Evolutionary conservation across 1,140 invertebrate genomes (phyloP).

Genomic region (Hermetia illucens): DNA sequence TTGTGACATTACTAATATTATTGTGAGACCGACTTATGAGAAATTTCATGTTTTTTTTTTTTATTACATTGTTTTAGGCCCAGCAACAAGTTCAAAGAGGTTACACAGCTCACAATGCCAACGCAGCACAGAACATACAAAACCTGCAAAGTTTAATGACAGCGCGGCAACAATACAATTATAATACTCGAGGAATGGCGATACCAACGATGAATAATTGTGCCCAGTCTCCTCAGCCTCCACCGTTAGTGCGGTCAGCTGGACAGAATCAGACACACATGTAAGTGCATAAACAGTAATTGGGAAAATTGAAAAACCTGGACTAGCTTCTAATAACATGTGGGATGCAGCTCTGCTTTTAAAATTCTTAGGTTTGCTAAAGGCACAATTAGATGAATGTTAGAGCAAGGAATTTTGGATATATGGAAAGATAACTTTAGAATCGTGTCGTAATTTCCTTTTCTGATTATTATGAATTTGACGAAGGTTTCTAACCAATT

Average conservation of each 20-base stretch:
- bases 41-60: background rate
- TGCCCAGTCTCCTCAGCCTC: constrained; percentile 3
- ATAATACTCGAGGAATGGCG: background rate
- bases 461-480: no score
- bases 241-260: constrained; percentile 5
- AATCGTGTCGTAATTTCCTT: no score
- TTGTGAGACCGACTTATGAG: background rate
- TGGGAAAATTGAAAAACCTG: background rate
- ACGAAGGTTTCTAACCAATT: no score
- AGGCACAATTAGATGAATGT: no score
- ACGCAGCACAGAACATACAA: background rate
- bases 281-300: constrained; percentile 5
- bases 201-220: background rate
- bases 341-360: no score
- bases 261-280: constrained; percentile 3
- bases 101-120: background rate
- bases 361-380: no score
- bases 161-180: constrained; percentile 1
- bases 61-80: background rate
- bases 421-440: no score
- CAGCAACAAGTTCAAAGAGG: background rate
- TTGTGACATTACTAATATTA: background rate
- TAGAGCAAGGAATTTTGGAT: no score
- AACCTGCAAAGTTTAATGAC: background rate
- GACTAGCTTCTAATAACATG: background rate